Base-by-base conservation (phyloP, 2,113 vertebrate species). In the Solea solea region DNA sequence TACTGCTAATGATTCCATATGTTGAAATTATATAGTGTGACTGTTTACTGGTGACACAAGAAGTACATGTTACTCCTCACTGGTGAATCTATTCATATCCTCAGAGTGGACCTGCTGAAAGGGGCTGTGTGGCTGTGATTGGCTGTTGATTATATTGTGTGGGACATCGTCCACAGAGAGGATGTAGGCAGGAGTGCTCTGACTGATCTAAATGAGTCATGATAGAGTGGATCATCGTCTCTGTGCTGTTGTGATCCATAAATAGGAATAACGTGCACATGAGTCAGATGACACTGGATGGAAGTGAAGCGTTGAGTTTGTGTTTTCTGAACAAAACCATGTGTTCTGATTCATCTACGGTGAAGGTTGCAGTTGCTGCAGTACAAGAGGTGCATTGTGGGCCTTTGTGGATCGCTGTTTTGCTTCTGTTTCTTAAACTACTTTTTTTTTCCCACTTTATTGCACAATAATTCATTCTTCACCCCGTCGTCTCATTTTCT, bases 201-300 rank as follows among this genome's bases (percentile, higher is more conserved):
- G 49, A 5, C 68, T 80, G 52, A 80, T 63, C 48, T 78, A 66
- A 83, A 74, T 87, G 89, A 89, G 74, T 90, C 83, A 88, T 50
- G 50, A 34, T 13, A 53, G 61, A 54, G 42, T 34, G 28, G 44
- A 67, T 78, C 62, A 7, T 60, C 59, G 69, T 61, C 65, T 63
- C 39, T 25, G 7, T 41, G 66, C 46, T 42, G 15, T 25, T 46
- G 57, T 72, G 80, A 87, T 45, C 15, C 64, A 50, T 67, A 48
- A 59, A 63, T 7, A 39, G 52, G 65, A 69, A 71, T 60, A 34
- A 64, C 14, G 41, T 3, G 39, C 27, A 49, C 54, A 28, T 54
- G 48, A 59, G 63, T 56, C 8, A 9, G 50, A 65, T 54, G 62
- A 70, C 62, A 60, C 62, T 74, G 64, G 74, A 62, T 69, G 69